These are phyloP conservation scores for Sapayoa aenigma DNA, from an alignment of 2,113 vertebrate species.

Conservation along the genomic window DNA sequence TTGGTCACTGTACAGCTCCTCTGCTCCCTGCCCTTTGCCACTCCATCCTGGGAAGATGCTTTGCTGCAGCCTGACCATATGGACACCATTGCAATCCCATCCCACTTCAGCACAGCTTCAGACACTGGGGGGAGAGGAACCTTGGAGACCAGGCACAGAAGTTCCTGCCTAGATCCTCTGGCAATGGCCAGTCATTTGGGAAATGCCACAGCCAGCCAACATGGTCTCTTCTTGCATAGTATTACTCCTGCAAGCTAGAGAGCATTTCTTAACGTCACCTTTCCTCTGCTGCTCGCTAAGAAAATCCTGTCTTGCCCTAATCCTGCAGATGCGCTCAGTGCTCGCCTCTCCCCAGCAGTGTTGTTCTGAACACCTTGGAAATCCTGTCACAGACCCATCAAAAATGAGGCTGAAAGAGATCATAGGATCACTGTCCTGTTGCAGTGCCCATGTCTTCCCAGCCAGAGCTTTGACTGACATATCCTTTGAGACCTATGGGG, in stretches of 20 bases:
- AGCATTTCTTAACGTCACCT: neutral
- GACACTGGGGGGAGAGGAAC: rapidly evolving
- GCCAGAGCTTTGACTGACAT: neutral
- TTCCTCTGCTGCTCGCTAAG: neutral
- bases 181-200: rapidly evolving
- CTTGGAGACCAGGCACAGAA: neutral
- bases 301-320: neutral
- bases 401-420: neutral
- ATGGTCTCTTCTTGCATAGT: rapidly evolving
- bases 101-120: neutral
- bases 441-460: neutral
- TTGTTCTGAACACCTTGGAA: neutral
- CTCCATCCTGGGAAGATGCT: neutral
- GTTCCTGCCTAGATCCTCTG: neutral
- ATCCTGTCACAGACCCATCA: neutral
- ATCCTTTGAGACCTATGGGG: neutral
- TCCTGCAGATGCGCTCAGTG: neutral
- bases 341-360: neutral
- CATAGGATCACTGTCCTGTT: neutral
- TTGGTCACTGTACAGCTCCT: rapidly evolving
- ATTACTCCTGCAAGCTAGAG: neutral
- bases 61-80: neutral
- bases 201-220: neutral
- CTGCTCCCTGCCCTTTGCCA: neutral
- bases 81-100: neutral